A percentile compares a stretch with the other conserved stretches of the same genome.
phyloP scores from a whole-genome alignment of 2,797 vertebrate species.

The Pseudomugil gertrudae region DNA sequence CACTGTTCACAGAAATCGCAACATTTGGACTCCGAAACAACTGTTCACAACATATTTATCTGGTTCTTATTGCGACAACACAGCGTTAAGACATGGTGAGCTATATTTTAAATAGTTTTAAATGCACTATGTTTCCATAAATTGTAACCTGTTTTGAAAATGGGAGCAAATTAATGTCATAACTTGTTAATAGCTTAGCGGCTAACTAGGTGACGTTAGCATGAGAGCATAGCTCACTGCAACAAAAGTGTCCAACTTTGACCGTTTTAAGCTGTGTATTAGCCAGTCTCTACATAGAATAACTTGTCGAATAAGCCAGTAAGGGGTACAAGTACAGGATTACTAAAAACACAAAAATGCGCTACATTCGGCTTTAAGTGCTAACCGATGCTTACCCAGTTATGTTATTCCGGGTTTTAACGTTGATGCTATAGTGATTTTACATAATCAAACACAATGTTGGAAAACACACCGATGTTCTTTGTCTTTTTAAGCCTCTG shows the following conservation, averaged over 20 bases:
- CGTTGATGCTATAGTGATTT: background rate
- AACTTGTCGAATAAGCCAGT: background rate
- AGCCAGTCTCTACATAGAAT: background rate
- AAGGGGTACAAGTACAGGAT: background rate
- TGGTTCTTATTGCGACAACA: slow-evolving; percentile 50
- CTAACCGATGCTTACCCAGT: slow-evolving; percentile 20
- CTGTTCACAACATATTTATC: slow-evolving; percentile 34
- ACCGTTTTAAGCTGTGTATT: background rate
- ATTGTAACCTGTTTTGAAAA: background rate
- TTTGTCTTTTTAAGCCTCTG: slow-evolving; percentile 85
- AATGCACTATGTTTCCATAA: background rate
- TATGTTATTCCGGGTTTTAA: background rate
- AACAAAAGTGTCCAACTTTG: background rate
- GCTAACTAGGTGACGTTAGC: slow-evolving; percentile 63
- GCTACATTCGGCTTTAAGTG: slow-evolving; percentile 9
- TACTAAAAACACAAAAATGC: background rate
- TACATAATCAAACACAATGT: background rate
- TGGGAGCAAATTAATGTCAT: background rate
- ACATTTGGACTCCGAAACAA: slow-evolving; percentile 30
- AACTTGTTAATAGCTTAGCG: slow-evolving; percentile 41
- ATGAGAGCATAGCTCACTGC: background rate
- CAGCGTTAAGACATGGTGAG: slow-evolving; percentile 77
- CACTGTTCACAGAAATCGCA: slow-evolving; percentile 40
- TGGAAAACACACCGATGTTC: background rate
- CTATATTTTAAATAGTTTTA: background rate